phyloP scores from a whole-genome alignment of 2,797 vertebrate species.

The Protosalanx chinensis region DNA sequence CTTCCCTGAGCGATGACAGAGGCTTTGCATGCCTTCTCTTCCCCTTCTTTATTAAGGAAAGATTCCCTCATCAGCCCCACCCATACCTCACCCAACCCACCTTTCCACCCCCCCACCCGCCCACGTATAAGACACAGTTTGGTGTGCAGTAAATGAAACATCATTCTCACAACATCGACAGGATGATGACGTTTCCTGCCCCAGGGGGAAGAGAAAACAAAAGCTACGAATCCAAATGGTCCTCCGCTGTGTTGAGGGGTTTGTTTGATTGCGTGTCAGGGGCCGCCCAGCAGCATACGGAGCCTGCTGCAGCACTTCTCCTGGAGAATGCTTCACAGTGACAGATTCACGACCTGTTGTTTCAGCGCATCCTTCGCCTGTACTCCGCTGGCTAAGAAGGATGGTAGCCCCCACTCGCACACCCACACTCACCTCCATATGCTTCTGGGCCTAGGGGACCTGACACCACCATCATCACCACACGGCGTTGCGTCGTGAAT shows the following conservation, averaged over 20 bases:
- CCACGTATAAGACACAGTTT: too few relatives aligned
- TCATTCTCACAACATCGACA: neutral
- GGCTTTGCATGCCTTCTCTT: neutral
- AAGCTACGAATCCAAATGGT: too few relatives aligned
- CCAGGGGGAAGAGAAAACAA: too few relatives aligned
- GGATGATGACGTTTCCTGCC: neutral
- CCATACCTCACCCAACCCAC: neutral
- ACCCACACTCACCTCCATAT: too few relatives aligned
- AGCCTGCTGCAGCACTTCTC: neutral
- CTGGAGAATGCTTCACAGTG: neutral
- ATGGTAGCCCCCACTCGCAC: neutral
- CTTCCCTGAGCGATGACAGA: slow-evolving; percentile 12
- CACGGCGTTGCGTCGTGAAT: neutral
- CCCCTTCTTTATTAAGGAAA: neutral
- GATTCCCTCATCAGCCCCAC: neutral
- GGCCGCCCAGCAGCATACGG: neutral
- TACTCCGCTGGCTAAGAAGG: neutral
- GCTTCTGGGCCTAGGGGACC: neutral
- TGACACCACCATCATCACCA: neutral
- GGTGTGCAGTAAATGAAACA: neutral
- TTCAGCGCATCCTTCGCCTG: neutral
- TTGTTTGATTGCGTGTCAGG: too few relatives aligned
- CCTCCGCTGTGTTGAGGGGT: too few relatives aligned
- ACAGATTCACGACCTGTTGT: slow-evolving; percentile 1
- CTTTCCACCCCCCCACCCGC: too few relatives aligned